These are phyloP conservation scores for Tinea semifulvella DNA, from an alignment of 2,888 invertebrate species.

Conservation along the genomic window DNA sequence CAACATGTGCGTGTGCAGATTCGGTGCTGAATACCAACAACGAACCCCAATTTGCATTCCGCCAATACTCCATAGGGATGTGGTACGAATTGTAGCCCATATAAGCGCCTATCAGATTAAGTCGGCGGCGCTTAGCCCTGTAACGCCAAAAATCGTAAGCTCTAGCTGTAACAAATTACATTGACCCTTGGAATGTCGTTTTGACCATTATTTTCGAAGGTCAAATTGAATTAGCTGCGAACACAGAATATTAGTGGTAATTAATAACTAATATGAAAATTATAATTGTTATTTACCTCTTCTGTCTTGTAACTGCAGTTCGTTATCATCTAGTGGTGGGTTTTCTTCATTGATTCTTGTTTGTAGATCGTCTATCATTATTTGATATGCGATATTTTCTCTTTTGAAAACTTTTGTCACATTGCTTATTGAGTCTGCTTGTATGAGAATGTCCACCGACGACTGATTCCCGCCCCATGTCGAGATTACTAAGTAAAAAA, in stretches of 20 bases:
- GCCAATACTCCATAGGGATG: slow-evolving; percentile 67
- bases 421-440: slow-evolving; percentile 68
- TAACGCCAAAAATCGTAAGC: slow-evolving; percentile 68
- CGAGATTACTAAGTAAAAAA: slow-evolving; percentile 60
- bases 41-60: slow-evolving; percentile 71
- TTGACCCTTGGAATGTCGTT: slow-evolving; percentile 43
- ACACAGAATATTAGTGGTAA: background rate
- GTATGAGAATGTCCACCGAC: slow-evolving; percentile 76
- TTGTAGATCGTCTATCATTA: slow-evolving; percentile 83
- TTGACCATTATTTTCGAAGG: background rate
- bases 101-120: slow-evolving; percentile 52
- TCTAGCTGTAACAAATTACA: slow-evolving; percentile 62
- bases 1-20: slow-evolving; percentile 18
- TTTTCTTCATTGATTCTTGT: slow-evolving; percentile 82
- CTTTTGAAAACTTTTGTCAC: slow-evolving; percentile 70
- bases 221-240: background rate
- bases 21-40: slow-evolving; percentile 43
- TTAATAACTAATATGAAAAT: background rate
- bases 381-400: slow-evolving; percentile 70
- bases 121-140: slow-evolving; percentile 52
- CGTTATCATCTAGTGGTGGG: slow-evolving; percentile 73
- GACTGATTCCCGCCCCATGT: slow-evolving; percentile 73
- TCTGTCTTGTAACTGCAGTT: slow-evolving; percentile 73
- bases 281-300: too few species aligned
- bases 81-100: slow-evolving; percentile 65